Evolutionary conservation across 2,797 vertebrate genomes (phyloP), one percentile per base, ranked within the genome.

Genomic region (Delichon dasypus): DNA sequence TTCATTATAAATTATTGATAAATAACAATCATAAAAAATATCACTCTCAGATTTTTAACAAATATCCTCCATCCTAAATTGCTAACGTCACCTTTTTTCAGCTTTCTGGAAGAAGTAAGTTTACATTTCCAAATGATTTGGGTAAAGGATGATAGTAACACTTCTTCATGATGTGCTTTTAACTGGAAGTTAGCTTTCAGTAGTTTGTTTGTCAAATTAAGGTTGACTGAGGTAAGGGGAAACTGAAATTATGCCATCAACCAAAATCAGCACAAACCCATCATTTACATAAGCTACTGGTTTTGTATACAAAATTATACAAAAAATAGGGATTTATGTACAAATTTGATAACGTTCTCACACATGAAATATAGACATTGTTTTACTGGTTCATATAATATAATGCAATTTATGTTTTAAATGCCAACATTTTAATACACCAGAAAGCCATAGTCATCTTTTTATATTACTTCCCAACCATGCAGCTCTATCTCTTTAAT

Each of bases 91-190:
- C 7, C 2, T 68, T 61, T 50, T 76, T 16, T 27, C 13, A 55
- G 5, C 9, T 64, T 64, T 65, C 29, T 38, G 40, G 45, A 78
- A 58, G 2, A 36, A 57, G 32, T 51, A 44, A 62, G 38, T 27
- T 1, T 32, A 27, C 42, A 21, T 40, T 55, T 25, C 7, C 1
- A 38, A 57, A 48, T 26, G 1, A 19, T 1, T n/a, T 5, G 1
- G 2, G 3, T 54, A 70, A 54, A 62, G 15, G 8, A 47, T 61
- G 7, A 48, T 27, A 26, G 20, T 16, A 71, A 29, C 16, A n/a
- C 2, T 86, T 62, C 25, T 55, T 17, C 19, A 53, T 44, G 2
- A 34, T 8, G 2, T 25, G 7, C 3, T 50, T 26, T n/a, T 30
- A 47, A 44, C 40, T 62, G 66, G 36, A 85, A 61, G 8, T 3